These are phyloP conservation scores for Caenorhabditis afra DNA, from an alignment of 2,888 invertebrate genomes.

Conservation along the genomic window DNA sequence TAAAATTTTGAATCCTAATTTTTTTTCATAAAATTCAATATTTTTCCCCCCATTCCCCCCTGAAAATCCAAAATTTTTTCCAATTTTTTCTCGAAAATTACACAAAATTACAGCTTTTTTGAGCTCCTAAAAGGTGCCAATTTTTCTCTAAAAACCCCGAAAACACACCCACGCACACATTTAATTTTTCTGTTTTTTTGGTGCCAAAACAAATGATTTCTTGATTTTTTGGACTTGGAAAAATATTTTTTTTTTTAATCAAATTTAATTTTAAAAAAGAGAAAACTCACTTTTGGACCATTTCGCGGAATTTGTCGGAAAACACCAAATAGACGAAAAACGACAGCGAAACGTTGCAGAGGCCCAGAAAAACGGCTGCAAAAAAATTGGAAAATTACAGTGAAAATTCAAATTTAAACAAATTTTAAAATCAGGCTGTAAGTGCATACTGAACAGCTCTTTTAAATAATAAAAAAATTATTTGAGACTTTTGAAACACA, in stretches of 20 bases:
- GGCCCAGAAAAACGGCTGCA: slow-evolving; percentile 75
- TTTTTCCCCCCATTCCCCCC: no score
- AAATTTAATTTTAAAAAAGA: no score
- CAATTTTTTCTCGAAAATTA: not conserved
- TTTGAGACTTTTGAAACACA: no score
- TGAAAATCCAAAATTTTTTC: slow-evolving; percentile 4
- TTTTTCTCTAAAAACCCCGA: not conserved
- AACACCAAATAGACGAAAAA: slow-evolving; percentile 78
- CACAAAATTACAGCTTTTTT: slow-evolving; percentile 13
- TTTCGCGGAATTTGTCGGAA: slow-evolving; percentile 74
- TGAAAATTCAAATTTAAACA: no score
- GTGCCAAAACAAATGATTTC: no score
- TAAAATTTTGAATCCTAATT: not conserved
- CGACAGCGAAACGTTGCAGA: slow-evolving; percentile 78
- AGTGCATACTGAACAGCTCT: no score
- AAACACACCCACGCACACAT: not conserved
- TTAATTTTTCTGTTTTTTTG: slow-evolving; percentile 23
- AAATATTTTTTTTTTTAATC: no score
- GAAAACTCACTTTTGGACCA: slow-evolving; percentile 69
- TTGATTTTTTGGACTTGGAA: not conserved
- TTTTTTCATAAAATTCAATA: no score
- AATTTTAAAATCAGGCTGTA: no score
- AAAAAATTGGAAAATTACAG: slow-evolving; percentile 1
- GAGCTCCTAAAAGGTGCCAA: not conserved
- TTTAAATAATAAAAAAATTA: no score